Evolutionary conservation across 2,888 invertebrate genomes (phyloP).

Genomic region (Leptinotarsa juncta): DNA sequence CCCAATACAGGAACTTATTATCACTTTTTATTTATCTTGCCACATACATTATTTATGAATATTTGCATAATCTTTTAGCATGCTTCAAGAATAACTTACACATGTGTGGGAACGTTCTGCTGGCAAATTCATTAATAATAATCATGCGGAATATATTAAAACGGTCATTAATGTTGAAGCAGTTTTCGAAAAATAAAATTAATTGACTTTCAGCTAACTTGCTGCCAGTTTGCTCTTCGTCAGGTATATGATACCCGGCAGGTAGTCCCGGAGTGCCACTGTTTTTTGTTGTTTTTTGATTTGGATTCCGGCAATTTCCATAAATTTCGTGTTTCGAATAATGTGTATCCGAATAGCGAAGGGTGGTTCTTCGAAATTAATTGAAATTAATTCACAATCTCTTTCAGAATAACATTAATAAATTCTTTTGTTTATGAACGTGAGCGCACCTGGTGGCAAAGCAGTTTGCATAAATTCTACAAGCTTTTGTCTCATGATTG

Average conservation of each 20-base stretch:
- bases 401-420: neutral
- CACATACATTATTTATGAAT: conserved; percentile 34
- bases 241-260: conserved; percentile 16
- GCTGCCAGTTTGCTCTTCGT: conserved; percentile 14
- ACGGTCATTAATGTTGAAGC: conserved; percentile 17
- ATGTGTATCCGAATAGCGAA: conserved; percentile 3
- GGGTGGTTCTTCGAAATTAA: conserved; percentile 16
- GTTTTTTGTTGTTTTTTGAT: conserved; percentile 19
- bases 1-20: conserved; percentile 15
- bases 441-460: conserved; percentile 8
- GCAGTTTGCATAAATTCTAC: conserved; percentile 2
- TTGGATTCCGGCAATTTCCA: conserved; percentile 11
- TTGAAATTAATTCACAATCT: conserved; percentile 9
- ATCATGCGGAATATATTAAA: conserved; percentile 19
- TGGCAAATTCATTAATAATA: conserved; percentile 21
- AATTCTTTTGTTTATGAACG: conserved; percentile 5
- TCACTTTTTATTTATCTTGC: conserved; percentile 32
- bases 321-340: conserved; percentile 10
- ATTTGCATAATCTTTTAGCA: conserved; percentile 39
- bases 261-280: conserved; percentile 15
- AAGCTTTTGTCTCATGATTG: conserved; percentile 10
- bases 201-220: conserved; percentile 12
- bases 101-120: conserved; percentile 33
- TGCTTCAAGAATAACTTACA: conserved; percentile 35
- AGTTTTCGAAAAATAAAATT: conserved; percentile 19